Percentiles rank a stretch among this genome's conserved stretches.
Conservation (phyloP, 2,113 vertebrate species). For the Vanacampus margaritifer region DNA sequence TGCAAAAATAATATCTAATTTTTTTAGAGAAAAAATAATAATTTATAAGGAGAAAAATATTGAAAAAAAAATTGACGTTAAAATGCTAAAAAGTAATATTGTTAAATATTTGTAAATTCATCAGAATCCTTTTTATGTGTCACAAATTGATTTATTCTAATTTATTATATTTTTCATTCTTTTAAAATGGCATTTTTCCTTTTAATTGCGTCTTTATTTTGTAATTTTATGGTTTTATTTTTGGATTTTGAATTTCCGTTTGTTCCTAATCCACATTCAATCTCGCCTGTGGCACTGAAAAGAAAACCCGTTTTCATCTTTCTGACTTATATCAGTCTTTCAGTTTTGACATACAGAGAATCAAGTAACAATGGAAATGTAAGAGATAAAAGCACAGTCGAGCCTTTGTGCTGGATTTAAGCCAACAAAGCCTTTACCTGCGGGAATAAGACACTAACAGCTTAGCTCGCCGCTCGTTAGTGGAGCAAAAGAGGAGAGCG, state of each 20-base stretch:
- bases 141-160: too few species aligned
- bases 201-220: not conserved
- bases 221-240: not conserved
- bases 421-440: not conserved
- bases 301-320: not conserved
- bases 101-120: too few species aligned
- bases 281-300: not conserved
- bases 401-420: not conserved
- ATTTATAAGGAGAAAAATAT: too few species aligned
- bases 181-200: not conserved
- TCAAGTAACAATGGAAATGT: not conserved
- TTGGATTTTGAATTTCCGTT: not conserved
- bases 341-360: not conserved
- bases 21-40: too few species aligned
- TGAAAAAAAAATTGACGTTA: too few species aligned
- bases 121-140: too few species aligned
- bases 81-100: too few species aligned
- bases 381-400: not conserved
- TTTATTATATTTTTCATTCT: not conserved
- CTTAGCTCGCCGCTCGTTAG: not conserved
- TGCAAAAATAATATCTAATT: too few species aligned
- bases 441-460: conserved; percentile 1
- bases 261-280: not conserved
- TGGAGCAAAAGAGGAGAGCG: not conserved
- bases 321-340: not conserved